Evolutionary conservation across 1,140 invertebrate genomes (phyloP), one percentile per base, ranked within the genome.

Genomic region (Cyclargus thomasi): DNA sequence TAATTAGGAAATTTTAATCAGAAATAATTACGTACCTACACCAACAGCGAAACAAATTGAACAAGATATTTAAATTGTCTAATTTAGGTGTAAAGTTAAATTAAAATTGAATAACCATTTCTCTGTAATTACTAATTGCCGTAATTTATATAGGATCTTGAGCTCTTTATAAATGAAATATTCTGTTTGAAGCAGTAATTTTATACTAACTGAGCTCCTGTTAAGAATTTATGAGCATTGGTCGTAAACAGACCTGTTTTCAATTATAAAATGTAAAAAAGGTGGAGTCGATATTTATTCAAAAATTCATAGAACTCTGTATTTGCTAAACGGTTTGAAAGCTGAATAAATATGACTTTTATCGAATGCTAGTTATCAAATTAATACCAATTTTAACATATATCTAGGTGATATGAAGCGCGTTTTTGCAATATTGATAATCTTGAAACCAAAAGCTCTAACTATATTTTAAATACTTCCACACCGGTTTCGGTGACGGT

Each of bases 51-150:
- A 47, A 16, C 14, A 14, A 47, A 47, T 47, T 47, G 39, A 47
- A 47, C 39, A 47, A 47, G 39, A 47, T 47, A 47, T 47, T 47
- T 47, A 47, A 47, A 47, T 47, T 59, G 55, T 59, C 55, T 59
- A 59, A 59, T 59, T 59, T 59, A 59, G 55, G 55, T 59, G 55
- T 59, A 59, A 59, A 59, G 20, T 59, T 59, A 59, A 59, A 59
- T 59, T 59, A 20, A 59, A 59, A 59, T 59, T 59, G 55, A 59
- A 18, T 59, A 59, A 59, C 55, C 18, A 59, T 59, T 59, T 21
- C 55, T 59, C 55, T 22, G 10, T 59, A 59, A 59, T 59, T 59
- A 20, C 55, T 59, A 59, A 59, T 59, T 59, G 55, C 55, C 18
- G 17, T 59, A 59, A 59, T 59, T 59, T 59, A 59, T 59, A 55